Evolutionary conservation across 2,797 vertebrate species (phyloP), one percentile per base, ranked within the genome.

Genomic region (Epinephelus malabaricus): DNA sequence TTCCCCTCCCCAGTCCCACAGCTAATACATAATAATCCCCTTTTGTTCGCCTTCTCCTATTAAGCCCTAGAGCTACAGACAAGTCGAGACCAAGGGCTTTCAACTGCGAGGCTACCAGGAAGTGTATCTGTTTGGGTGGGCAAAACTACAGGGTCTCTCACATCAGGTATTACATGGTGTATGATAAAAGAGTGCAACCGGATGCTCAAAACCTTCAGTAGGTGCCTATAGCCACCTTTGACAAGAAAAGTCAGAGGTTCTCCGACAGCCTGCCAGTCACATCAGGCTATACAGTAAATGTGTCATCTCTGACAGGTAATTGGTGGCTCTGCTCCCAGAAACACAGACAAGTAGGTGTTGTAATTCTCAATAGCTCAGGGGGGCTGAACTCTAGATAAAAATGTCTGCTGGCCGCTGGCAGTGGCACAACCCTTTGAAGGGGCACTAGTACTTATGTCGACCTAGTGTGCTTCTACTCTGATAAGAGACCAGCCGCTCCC

Each of bases 71-170:
- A 92, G 93, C 88, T 69, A 76, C 83, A 89, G 86, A 90, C 94
- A 94, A 92, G 94, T 94, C 66, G 53, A 93, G 91, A 92, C 95
- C 53, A 8, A 91, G 79, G 81, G 69, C 43, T 61, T 86, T 77
- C 53, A 34, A 75, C 51, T 46, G 54, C n/a, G 13, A 62, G 34
- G 65, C 82, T 70, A 54, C 27, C 3, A 64, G 56, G 59, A 76
- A 30, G 54, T 18, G 15, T 64, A 43, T 85, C 69, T 84, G 88
- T 94, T 89, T 93, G 89, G 79, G 82, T 92, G 91, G 89, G 90
- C 88, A 79, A 61, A 72, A 62, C 74, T 51, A 79, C 72, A 30
- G 27, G 73, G 81, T 89, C 84, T 73, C 80, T 82, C 69, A 65
- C 76, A 79, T 82, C 60, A 83, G 66, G 73, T 72, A 72, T 86